Evolutionary conservation across 1,140 invertebrate genomes (phyloP), one percentile per base, ranked within the genome.

Genomic region (Proctacanthus coquilletti): DNA sequence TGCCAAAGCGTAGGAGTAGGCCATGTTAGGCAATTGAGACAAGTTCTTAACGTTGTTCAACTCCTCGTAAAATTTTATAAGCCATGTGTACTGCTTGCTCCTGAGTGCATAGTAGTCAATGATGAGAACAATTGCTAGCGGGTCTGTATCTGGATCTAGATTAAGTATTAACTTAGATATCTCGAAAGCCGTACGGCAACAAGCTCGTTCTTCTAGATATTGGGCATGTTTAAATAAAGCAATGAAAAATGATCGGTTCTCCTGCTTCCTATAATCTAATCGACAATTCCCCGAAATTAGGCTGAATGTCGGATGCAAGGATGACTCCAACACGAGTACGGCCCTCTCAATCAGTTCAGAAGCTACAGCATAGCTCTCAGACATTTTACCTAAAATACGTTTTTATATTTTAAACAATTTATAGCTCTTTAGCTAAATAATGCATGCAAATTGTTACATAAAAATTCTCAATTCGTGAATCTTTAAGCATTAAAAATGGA

Each of bases 81-180:
- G 65, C 79, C 87, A 94, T n/a, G 72, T 60, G 51, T 81, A 85
- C 61, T 94, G 80, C 36, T 74, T 73, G 32, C 80, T 72, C 41
- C 83, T 63, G 21, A 95, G 50, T 0, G 89, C 87, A 56, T 89
- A 86, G 44, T 85, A 87, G 55, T 95, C 89, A 3, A 96, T 74
- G 44, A 80, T 70, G 15, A 93, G 64, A 21, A 86, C 63, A 8
- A 82, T 70, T 18, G 77, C 84, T 40, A 94, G 51, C 2, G 91
- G 91, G 65, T 96, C 91, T 21, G 59, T 68, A 20, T 81, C 76
- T 2, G 86, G 84, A 56, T 92, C 85, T 17, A 94, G 56, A 30
- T 80, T 82, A 21, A 82, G 56, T 18, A 82, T 57, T 17, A 85
- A 48, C 54, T 87, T 88, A 44, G 74, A 77, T 30, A 86, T 65